phyloP scores from a whole-genome alignment of 2,113 vertebrate genomes.

The Rhizomys pruinosus region DNA sequence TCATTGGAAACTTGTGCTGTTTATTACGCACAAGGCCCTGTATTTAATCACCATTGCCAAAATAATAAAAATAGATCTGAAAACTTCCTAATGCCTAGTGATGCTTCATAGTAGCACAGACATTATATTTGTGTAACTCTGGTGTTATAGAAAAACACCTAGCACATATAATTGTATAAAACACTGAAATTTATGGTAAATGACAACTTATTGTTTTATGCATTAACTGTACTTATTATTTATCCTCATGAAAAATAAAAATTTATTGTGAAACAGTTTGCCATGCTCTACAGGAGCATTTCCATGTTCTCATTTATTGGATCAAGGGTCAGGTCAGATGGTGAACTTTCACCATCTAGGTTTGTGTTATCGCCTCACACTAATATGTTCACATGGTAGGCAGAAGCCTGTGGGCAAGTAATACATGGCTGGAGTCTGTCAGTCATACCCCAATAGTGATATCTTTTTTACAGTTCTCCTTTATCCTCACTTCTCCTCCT shows the following conservation, averaged over 20 bases:
- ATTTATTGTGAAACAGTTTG: not conserved
- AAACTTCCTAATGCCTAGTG: not conserved
- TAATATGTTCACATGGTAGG: not conserved
- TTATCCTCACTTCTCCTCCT: not conserved
- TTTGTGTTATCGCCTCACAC: not conserved
- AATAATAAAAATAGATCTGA: not conserved
- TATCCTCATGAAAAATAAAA: not conserved
- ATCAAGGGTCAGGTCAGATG: not conserved
- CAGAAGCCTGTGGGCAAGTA: not conserved
- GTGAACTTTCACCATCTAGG: not conserved
- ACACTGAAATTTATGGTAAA: not conserved
- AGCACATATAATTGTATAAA: not conserved
- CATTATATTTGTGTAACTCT: not conserved
- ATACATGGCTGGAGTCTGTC: not conserved
- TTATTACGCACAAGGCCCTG: not conserved
- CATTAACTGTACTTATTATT: not conserved
- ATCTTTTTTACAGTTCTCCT: not conserved
- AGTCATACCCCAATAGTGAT: not conserved
- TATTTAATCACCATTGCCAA: not conserved
- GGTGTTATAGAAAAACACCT: not conserved
- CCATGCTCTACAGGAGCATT: not conserved
- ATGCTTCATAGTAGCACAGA: not conserved
- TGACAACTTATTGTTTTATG: not conserved
- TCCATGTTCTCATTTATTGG: not conserved
- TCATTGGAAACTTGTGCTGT: not conserved